phyloP scores from a whole-genome alignment of 2,113 vertebrate genomes.

The Penelope pileata region DNA sequence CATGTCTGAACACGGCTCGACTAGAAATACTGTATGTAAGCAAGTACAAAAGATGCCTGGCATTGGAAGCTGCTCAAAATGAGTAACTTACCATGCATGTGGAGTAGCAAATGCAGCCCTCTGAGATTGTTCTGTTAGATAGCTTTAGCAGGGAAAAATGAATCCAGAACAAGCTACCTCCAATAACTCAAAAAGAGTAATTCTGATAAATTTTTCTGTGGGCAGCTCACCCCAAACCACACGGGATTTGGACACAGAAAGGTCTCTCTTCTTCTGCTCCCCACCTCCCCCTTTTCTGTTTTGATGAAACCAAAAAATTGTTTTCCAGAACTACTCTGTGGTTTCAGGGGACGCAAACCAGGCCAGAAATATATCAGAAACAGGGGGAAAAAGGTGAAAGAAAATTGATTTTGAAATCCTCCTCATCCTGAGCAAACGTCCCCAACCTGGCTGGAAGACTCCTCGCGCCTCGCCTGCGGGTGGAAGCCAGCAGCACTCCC shows the following conservation, averaged over 20 bases:
- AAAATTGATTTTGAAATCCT: neutral
- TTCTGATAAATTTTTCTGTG: neutral
- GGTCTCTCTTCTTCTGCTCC: neutral
- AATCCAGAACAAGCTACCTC: neutral
- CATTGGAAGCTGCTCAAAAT: rapidly evolving
- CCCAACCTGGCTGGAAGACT: neutral
- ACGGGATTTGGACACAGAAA: neutral
- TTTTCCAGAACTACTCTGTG: neutral
- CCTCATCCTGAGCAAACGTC: neutral
- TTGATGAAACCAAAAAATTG: neutral
- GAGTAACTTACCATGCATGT: rapidly evolving
- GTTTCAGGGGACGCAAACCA: neutral
- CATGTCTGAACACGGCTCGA: rapidly evolving
- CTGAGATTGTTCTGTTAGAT: rapidly evolving
- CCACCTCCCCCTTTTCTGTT: neutral
- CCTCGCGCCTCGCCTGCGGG: neutral
- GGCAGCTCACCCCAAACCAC: neutral
- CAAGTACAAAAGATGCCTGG: neutral
- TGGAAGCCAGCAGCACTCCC: neutral
- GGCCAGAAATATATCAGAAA: neutral
- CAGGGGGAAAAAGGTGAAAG: neutral
- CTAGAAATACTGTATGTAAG: rapidly evolving
- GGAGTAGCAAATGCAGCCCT: neutral
- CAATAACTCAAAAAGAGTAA: neutral
- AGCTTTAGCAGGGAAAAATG: neutral